These are phyloP conservation scores for Neofelis nebulosa DNA, from an alignment of 2,113 vertebrate genomes.

Conservation along the genomic window DNA sequence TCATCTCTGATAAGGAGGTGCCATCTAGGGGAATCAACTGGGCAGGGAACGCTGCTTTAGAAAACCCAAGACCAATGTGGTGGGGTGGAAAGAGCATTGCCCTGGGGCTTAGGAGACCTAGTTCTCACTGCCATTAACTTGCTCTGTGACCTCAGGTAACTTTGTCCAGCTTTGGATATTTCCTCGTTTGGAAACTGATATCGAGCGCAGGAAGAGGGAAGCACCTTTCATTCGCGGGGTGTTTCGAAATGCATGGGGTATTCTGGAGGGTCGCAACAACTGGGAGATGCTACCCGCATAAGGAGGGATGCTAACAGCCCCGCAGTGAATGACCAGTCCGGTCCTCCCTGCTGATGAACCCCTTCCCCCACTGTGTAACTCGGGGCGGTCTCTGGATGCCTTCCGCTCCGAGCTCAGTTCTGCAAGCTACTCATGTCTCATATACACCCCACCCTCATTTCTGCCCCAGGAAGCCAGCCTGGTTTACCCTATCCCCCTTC, in stretches of 20 bases:
- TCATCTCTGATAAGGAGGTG: neutral
- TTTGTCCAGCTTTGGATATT: neutral
- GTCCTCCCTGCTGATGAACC: neutral
- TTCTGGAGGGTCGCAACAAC: too few species aligned
- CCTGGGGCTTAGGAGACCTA: neutral
- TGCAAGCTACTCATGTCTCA: neutral
- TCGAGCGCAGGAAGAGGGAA: neutral
- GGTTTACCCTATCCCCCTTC: neutral
- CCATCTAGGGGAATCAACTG: neutral
- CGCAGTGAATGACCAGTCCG: neutral
- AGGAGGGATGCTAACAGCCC: too few species aligned
- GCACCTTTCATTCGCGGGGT: too few species aligned
- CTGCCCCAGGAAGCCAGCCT: neutral
- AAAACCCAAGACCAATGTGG: neutral
- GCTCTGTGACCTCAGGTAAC: neutral
- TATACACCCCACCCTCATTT: neutral
- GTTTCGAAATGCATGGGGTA: neutral
- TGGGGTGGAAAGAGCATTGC: neutral
- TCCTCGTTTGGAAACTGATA: neutral
- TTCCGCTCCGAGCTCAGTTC: neutral
- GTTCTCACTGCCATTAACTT: neutral
- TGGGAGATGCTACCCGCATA: neutral
- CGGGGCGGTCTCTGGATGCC: neutral
- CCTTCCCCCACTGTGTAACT: neutral
- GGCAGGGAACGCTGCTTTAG: neutral